A percentile compares a stretch with the other conserved stretches of the same genome.
Conservation (phyloP, 2,797 vertebrate species). For the Champsocephalus esox region DNA sequence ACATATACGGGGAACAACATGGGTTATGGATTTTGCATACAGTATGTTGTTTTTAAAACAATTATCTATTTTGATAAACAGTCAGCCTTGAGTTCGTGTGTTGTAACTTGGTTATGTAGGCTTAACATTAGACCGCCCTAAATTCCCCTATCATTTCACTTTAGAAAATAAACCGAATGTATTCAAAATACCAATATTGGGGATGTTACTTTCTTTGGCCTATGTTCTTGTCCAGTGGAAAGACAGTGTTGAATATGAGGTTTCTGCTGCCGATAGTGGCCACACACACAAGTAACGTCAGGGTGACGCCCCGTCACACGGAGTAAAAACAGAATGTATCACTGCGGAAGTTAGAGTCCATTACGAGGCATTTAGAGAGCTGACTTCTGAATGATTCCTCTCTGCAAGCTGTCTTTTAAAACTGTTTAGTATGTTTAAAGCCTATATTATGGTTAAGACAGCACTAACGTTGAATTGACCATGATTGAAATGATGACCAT, state of each 20-base stretch:
- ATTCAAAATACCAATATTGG: neutral
- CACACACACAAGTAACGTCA: constrained; percentile 54
- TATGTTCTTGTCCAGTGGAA: constrained; percentile 8
- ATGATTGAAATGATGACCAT: neutral
- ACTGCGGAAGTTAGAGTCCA: constrained; percentile 86
- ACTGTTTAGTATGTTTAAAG: neutral
- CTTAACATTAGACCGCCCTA: constrained; percentile 1
- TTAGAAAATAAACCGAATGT: constrained; percentile 43
- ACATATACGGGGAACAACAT: neutral
- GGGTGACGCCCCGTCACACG: constrained; percentile 87
- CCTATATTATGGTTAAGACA: neutral
- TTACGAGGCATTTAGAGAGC: constrained; percentile 60
- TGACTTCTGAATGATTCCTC: constrained; percentile 18
- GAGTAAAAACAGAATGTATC: constrained; percentile 70
- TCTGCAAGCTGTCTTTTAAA: neutral
- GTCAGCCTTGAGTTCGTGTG: constrained; percentile 43
- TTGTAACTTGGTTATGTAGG: constrained; percentile 54
- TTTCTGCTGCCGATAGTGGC: constrained; percentile 48
- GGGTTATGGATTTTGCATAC: neutral
- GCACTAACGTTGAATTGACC: neutral
- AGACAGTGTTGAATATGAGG: constrained; percentile 30
- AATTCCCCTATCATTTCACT: neutral
- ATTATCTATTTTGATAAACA: constrained; percentile 12
- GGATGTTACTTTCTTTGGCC: constrained; percentile 5
- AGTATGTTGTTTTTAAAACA: neutral